Percentiles rank a stretch among this genome's conserved stretches.
phyloP scores from a whole-genome alignment of 2,888 invertebrate genomes.

The Heteromyza rotundicornis region DNA sequence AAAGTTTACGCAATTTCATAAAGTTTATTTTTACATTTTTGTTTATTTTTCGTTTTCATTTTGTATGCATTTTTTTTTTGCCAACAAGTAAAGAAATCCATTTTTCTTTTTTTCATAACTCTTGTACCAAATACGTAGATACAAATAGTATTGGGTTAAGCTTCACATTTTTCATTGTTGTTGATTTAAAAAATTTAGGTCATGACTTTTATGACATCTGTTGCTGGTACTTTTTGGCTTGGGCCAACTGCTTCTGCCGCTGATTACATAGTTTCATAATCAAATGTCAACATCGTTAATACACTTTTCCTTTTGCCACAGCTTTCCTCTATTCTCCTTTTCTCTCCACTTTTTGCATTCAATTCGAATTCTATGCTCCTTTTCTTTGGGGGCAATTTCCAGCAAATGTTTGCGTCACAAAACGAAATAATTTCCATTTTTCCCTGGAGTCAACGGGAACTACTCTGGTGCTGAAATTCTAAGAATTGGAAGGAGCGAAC shows the following conservation, averaged over 20 bases:
- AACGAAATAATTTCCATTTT: not conserved
- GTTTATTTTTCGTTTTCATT: no score
- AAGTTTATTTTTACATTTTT: no score
- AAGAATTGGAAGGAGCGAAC: not conserved
- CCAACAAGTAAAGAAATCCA: no score
- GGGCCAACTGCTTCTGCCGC: conserved; percentile 1
- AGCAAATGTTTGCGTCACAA: conserved; percentile 12
- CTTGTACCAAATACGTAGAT: no score
- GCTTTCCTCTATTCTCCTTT: not conserved
- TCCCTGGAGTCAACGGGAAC: not conserved
- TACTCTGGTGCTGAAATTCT: not conserved
- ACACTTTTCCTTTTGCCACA: conserved; percentile 1
- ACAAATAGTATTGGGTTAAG: no score
- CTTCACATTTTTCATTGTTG: conserved; percentile 11
- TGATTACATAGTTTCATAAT: conserved; percentile 3
- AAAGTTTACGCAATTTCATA: no score
- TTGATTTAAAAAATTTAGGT: conserved; percentile 14
- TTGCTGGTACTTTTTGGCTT: conserved; percentile 13
- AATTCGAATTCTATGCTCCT: not conserved
- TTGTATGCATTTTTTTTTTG: no score
- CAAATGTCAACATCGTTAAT: conserved; percentile 15
- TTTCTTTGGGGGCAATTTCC: not conserved
- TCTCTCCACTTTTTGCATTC: not conserved
- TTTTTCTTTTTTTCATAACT: not conserved
- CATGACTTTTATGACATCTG: conserved; percentile 24